Evolutionary conservation across 2,113 vertebrate species (phyloP).

Genomic region (Festucalex cinctus): DNA sequence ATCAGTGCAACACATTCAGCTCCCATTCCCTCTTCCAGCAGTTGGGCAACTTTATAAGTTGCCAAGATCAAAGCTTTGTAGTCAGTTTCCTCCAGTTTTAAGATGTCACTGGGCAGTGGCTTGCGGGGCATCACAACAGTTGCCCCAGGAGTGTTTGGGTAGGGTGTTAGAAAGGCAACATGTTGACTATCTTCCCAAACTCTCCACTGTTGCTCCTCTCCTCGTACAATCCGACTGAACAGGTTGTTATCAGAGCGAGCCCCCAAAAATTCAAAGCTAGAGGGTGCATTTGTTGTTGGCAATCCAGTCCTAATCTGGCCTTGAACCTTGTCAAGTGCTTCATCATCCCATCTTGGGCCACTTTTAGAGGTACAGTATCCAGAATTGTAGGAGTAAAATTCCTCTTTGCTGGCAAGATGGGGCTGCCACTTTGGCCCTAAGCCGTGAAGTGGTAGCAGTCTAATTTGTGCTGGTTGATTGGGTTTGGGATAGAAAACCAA

Average conservation of each 20-base stretch:
- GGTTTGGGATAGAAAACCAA: conserved; percentile 61
- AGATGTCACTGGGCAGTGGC: conserved; percentile 70
- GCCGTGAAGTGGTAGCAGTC: conserved; percentile 71
- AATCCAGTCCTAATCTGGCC: conserved; percentile 59
- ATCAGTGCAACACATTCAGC: conserved; percentile 68
- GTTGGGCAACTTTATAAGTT: conserved; percentile 57
- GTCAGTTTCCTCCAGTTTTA: conserved; percentile 58
- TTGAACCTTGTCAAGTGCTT: conserved; percentile 56
- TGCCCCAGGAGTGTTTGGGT: conserved; percentile 71
- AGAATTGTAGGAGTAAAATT: conserved; percentile 62
- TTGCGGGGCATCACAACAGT: conserved; percentile 74
- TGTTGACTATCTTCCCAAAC: conserved; percentile 75
- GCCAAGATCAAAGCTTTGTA: conserved; percentile 67
- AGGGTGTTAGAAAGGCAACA: conserved; percentile 75
- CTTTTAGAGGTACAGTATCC: conserved; percentile 74
- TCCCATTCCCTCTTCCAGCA: conserved; percentile 62
- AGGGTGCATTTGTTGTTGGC: conserved; percentile 65
- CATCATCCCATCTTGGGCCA: conserved; percentile 65
- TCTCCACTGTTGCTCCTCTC: conserved; percentile 74
- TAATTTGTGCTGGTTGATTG: conserved; percentile 57
- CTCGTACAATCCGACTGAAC: conserved; percentile 71
- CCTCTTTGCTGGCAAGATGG: conserved; percentile 58
- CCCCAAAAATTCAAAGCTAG: conserved; percentile 66
- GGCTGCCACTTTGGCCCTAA: conserved; percentile 64
- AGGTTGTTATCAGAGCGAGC: conserved; percentile 52